phyloP scores from a whole-genome alignment of 2,113 vertebrate genomes.

The Brachyhypopomus occidentalis region DNA sequence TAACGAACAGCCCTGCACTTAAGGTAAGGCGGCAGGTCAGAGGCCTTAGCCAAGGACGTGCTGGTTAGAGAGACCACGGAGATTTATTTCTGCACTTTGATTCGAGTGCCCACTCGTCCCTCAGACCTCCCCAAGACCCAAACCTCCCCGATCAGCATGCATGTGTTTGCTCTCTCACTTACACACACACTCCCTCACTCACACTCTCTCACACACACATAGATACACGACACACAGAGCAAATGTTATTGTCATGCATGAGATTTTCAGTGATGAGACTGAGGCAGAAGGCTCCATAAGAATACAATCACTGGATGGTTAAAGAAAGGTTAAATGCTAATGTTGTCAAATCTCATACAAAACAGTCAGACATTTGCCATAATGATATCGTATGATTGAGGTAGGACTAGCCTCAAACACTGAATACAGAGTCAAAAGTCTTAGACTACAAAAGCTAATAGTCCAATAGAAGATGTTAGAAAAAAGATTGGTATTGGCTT shows the following conservation, averaged over 20 bases:
- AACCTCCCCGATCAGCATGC: neutral
- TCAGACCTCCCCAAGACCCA: neutral
- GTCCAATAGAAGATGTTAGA: neutral
- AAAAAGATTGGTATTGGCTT: neutral
- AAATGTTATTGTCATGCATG: neutral
- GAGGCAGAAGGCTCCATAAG: neutral
- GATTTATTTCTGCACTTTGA: slow-evolving; percentile 58
- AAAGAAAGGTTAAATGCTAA: neutral
- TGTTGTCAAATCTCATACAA: neutral
- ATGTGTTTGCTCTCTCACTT: neutral
- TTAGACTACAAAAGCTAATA: neutral
- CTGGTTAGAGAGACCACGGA: slow-evolving; percentile 17
- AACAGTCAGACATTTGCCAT: neutral
- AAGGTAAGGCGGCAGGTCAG: slow-evolving; percentile 65
- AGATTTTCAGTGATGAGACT: neutral
- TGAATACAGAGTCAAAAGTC: neutral
- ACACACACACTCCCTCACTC: neutral
- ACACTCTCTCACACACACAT: neutral
- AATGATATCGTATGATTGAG: no score
- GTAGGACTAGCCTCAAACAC: no score
- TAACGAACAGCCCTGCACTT: slow-evolving; percentile 61
- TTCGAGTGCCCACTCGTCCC: neutral
- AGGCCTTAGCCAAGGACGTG: slow-evolving; percentile 72
- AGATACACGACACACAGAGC: neutral
- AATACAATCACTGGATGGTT: neutral